phyloP scores from a whole-genome alignment of 2,888 invertebrate genomes.

The Smittia sp. region DNA sequence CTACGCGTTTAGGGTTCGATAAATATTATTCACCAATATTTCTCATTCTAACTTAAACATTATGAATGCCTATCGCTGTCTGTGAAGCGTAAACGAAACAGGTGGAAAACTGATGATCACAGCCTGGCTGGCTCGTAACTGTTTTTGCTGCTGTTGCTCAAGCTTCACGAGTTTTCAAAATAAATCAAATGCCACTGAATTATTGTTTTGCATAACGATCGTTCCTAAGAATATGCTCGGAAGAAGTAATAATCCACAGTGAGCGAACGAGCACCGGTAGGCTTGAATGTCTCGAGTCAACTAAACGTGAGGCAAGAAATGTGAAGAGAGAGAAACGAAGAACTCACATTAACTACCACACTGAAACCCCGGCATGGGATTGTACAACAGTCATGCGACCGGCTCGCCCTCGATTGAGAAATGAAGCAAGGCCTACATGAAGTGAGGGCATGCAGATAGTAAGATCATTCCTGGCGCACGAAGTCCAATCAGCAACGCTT shows the following conservation, averaged over 20 bases:
- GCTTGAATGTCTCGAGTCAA: slow-evolving; percentile 12
- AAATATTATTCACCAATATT: not conserved
- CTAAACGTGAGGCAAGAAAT: not conserved
- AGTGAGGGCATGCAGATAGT: not conserved
- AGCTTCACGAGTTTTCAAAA: not conserved
- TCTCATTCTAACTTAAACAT: not conserved
- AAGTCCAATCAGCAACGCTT: not conserved
- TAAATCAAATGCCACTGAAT: too few relatives aligned
- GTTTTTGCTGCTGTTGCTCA: not conserved
- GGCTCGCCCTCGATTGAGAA: too few relatives aligned
- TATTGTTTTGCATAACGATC: too few relatives aligned
- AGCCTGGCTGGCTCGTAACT: not conserved
- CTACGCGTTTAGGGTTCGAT: not conserved
- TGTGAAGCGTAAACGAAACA: slow-evolving; percentile 1
- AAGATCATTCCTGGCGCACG: not conserved
- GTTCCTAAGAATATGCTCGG: not conserved
- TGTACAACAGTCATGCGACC: too few relatives aligned
- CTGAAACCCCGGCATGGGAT: too few relatives aligned
- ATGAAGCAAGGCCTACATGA: too few relatives aligned
- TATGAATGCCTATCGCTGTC: not conserved
- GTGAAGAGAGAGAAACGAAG: too few relatives aligned
- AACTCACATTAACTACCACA: too few relatives aligned
- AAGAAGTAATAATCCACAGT: not conserved
- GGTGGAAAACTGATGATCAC: not conserved
- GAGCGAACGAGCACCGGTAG: slow-evolving; percentile 8